A percentile compares a stretch with the other conserved stretches of the same genome.
phyloP scores from a whole-genome alignment of 1,140 invertebrate genomes.

The Eubasilissa regina region DNA sequence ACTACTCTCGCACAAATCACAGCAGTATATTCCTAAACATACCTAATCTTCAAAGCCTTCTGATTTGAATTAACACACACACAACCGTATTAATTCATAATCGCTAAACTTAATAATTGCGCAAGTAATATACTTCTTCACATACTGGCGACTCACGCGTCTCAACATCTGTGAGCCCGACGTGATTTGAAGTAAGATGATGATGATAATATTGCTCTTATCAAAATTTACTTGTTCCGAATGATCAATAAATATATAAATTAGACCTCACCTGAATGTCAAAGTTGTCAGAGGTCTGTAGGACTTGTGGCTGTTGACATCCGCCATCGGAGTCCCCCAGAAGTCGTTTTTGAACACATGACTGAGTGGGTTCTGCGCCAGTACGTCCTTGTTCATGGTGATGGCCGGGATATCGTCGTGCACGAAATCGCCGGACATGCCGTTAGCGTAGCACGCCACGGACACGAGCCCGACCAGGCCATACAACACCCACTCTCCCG shows the following conservation, averaged over 20 bases:
- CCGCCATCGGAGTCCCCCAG: slow-evolving; percentile 92
- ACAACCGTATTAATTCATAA: no score
- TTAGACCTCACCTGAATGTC: slow-evolving; percentile 83
- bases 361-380: slow-evolving; percentile 77
- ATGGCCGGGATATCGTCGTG: slow-evolving; percentile 94
- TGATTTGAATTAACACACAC: neutral
- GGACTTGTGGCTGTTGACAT: slow-evolving; percentile 87
- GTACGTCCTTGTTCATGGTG: slow-evolving; percentile 87
- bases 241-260: neutral
- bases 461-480: slow-evolving; percentile 77
- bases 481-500: slow-evolving; percentile 71
- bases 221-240: neutral
- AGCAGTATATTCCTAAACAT: no score
- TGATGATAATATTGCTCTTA: no score
- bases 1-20: no score
- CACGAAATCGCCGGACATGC: slow-evolving; percentile 88
- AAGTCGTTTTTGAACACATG: slow-evolving; percentile 89
- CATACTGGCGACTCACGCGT: neutral
- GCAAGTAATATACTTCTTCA: neutral
- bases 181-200: no score
- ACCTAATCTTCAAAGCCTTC: no score
- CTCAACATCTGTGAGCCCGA: neutral
- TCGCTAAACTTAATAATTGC: no score
- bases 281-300: slow-evolving; percentile 88
- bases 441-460: slow-evolving; percentile 84